Percentiles rank a stretch among this genome's conserved stretches.
phyloP scores from a whole-genome alignment of 2,888 invertebrate genomes.

The Corbicula japonica region DNA sequence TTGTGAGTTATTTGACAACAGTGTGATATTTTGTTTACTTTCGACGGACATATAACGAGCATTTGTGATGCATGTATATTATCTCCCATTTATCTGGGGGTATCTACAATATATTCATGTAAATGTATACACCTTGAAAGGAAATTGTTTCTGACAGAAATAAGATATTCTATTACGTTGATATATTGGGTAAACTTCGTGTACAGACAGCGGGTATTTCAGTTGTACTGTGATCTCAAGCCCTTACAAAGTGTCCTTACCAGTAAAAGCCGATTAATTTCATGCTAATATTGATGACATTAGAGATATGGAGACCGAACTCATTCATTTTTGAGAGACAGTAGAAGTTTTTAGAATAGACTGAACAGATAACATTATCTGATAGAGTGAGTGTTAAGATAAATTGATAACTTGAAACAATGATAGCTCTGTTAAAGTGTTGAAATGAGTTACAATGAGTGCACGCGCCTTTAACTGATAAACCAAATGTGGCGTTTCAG shows the following conservation, averaged over 20 bases:
- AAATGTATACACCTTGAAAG: slow-evolving; percentile 52
- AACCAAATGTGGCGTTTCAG: no score
- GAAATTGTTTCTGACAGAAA: slow-evolving; percentile 27
- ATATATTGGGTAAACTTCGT: slow-evolving; percentile 29
- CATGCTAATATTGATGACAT: slow-evolving; percentile 39
- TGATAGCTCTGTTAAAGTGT: slow-evolving; percentile 31
- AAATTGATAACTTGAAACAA: slow-evolving; percentile 35
- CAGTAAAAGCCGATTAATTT: slow-evolving; percentile 37
- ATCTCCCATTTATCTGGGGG: slow-evolving; percentile 24
- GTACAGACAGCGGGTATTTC: slow-evolving; percentile 31
- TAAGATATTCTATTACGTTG: slow-evolving; percentile 46
- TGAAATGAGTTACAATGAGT: slow-evolving; percentile 41
- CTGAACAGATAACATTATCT: slow-evolving; percentile 42
- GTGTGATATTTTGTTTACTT: slow-evolving; percentile 5
- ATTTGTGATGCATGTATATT: neutral
- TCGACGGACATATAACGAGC: slow-evolving; percentile 2
- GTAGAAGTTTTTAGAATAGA: slow-evolving; percentile 23
- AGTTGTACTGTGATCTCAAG: slow-evolving; percentile 25
- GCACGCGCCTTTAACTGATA: slow-evolving; percentile 39
- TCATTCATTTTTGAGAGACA: slow-evolving; percentile 31
- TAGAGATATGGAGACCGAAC: slow-evolving; percentile 20
- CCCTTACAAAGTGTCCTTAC: slow-evolving; percentile 25
- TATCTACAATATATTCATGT: slow-evolving; percentile 30
- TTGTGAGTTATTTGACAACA: slow-evolving; percentile 3
- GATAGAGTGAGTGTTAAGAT: slow-evolving; percentile 15